These are phyloP conservation scores for Polyommatus iphigenia DNA, from an alignment of 2,888 invertebrate species.

Conservation along the genomic window DNA sequence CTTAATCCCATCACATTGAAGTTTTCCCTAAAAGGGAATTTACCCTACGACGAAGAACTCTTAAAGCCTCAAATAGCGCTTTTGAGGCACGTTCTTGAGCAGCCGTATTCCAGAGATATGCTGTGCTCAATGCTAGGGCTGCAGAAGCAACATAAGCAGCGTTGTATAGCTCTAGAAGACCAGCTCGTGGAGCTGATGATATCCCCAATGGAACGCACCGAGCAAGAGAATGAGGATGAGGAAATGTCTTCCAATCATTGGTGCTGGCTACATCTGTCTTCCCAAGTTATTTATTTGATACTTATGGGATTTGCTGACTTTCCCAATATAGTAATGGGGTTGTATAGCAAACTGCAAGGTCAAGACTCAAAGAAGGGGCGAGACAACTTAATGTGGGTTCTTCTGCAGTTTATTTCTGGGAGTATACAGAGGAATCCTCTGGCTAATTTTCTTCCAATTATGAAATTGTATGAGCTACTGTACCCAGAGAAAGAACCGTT, in stretches of 20 bases:
- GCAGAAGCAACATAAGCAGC: conserved; percentile 94
- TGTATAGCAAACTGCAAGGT: conserved; percentile 90
- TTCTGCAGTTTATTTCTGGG: conserved; percentile 97
- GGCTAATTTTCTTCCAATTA: conserved; percentile 92
- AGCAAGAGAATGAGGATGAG: conserved; percentile 82
- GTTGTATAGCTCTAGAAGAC: conserved; percentile 94
- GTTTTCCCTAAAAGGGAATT: conserved; percentile 82
- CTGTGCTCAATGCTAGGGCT: conserved; percentile 96
- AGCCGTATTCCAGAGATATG: conserved; percentile 97
- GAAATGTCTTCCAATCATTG: conserved; percentile 86
- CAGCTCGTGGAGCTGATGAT: conserved; percentile 95
- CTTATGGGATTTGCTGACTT: conserved; percentile 96
- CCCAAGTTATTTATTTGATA: conserved; percentile 96
- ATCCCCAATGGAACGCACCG: conserved; percentile 94
- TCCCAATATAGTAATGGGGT: conserved; percentile 93
- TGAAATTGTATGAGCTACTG: conserved; percentile 93
- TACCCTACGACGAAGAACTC: conserved; percentile 94
- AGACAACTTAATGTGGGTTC: conserved; percentile 99
- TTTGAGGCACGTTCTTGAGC: conserved; percentile 93
- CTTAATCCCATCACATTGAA: conserved; percentile 90
- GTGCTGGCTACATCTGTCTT: conserved; percentile 96
- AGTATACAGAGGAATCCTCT: conserved; percentile 96
- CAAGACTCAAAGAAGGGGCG: conserved; percentile 93
- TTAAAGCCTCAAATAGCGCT: conserved; percentile 93
- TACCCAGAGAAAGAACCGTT: conserved; percentile 96